A percentile compares a stretch with the other conserved stretches of the same genome.
Conservation (phyloP, 2,888 invertebrate genomes). For the Athalia rosae region DNA sequence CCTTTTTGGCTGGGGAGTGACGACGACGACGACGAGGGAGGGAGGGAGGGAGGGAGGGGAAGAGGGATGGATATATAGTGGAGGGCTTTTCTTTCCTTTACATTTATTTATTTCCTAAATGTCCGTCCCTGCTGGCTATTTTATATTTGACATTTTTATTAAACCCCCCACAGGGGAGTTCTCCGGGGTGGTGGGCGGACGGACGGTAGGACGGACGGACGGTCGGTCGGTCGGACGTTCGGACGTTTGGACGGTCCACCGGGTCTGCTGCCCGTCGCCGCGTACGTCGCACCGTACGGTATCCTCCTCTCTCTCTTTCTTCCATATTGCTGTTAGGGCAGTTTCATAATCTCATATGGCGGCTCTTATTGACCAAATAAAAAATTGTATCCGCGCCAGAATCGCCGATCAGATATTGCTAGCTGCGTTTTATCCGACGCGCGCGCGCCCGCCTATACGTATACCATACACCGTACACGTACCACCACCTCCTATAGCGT, state of each 20-base stretch:
- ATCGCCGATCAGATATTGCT: conserved; percentile 56
- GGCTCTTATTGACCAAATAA: conserved; percentile 62
- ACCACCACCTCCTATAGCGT: conserved; percentile 19
- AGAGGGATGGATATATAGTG: background rate
- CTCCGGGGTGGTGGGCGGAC: conserved; percentile 46
- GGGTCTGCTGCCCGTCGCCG: conserved; percentile 48
- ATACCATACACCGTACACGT: conserved; percentile 46
- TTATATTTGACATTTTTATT: conserved; percentile 74
- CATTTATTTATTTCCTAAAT: conserved; percentile 72
- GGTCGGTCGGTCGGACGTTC: conserved; percentile 34
- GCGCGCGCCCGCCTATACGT: conserved; percentile 12
- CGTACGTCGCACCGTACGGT: too few species aligned
- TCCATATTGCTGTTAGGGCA: conserved; percentile 67
- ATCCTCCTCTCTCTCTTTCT: conserved; percentile 31
- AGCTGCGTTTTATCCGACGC: conserved; percentile 6
- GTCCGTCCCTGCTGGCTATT: conserved; percentile 71
- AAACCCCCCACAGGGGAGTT: conserved; percentile 58
- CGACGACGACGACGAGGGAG: too few species aligned
- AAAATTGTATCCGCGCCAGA: conserved; percentile 59
- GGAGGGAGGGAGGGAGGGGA: too few species aligned
- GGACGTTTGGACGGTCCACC: conserved; percentile 44
- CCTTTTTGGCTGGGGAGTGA: too few species aligned
- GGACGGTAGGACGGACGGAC: conserved; percentile 39
- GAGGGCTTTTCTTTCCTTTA: conserved; percentile 59
- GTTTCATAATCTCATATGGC: conserved; percentile 66